Conservation (phyloP, 2,888 invertebrate genomes). For the Eupithecia abbreviata region DNA sequence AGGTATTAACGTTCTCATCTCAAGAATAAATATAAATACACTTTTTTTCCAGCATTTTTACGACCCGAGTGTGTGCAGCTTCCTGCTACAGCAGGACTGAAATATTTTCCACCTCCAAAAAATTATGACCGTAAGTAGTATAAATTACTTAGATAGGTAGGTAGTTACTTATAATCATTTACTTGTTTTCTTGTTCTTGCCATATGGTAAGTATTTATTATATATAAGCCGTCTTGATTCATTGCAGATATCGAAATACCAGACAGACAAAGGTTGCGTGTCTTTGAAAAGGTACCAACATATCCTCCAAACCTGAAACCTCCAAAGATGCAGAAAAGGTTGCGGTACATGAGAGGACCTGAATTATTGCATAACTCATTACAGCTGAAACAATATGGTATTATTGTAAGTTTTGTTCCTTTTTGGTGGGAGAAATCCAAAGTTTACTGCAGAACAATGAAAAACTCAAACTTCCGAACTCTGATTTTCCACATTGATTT, state of each 20-base stretch:
- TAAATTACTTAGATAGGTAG: neutral
- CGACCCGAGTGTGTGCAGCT: slow-evolving; percentile 61
- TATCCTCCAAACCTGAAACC: slow-evolving; percentile 87
- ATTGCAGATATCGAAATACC: slow-evolving; percentile 88
- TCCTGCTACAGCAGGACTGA: slow-evolving; percentile 80
- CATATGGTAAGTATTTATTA: neutral
- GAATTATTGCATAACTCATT: slow-evolving; percentile 93
- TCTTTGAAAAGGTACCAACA: slow-evolving; percentile 89
- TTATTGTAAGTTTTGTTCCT: slow-evolving; percentile 86
- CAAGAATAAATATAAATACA: slow-evolving; percentile 3
- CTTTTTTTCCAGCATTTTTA: slow-evolving; percentile 58
- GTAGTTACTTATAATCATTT: neutral
- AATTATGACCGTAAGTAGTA: slow-evolving; percentile 86
- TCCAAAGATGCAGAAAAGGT: slow-evolving; percentile 93
- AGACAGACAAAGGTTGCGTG: slow-evolving; percentile 87
- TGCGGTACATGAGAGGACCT: slow-evolving; percentile 95
- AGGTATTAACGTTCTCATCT: too few species aligned
- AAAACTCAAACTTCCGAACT: too few species aligned
- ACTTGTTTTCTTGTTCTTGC: neutral
- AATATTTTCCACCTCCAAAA: slow-evolving; percentile 87
- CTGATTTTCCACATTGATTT: too few species aligned
- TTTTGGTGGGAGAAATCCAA: neutral
- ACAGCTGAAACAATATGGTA: slow-evolving; percentile 95
- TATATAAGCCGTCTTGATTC: neutral
- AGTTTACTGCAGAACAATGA: too few species aligned